Conservation (phyloP, 2,888 invertebrate genomes). For the Andrena hattorfiana region DNA sequence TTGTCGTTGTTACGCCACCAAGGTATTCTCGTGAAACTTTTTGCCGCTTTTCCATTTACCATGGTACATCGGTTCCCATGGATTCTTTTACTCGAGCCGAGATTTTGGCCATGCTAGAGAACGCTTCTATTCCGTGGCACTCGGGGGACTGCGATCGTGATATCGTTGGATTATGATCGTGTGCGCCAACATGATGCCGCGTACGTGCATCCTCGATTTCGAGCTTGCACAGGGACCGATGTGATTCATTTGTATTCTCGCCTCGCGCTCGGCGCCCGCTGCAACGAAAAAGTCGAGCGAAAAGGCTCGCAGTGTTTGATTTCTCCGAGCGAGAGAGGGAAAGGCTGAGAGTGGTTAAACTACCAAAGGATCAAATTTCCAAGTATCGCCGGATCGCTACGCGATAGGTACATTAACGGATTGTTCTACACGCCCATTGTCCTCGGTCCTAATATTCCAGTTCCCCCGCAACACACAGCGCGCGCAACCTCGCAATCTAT, state of each 20-base stretch:
- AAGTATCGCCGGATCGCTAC: too few species aligned
- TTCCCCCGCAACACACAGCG: too few species aligned
- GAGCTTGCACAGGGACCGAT: not conserved
- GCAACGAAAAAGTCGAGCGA: not conserved
- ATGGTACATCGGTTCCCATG: conserved; percentile 5
- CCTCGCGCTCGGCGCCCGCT: too few species aligned
- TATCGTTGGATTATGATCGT: conserved; percentile 22
- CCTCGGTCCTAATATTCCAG: too few species aligned
- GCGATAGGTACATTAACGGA: not conserved
- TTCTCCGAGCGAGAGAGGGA: not conserved
- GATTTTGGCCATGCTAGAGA: conserved; percentile 29
- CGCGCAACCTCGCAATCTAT: not conserved
- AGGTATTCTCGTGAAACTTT: conserved; percentile 12
- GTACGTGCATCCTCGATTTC: conserved; percentile 1
- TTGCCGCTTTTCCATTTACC: conserved; percentile 10
- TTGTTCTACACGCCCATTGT: too few species aligned
- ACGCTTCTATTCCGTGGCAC: conserved; percentile 25
- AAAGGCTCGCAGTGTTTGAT: conserved; percentile 8
- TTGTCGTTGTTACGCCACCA: conserved; percentile 2
- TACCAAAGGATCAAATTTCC: not conserved
- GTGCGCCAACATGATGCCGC: conserved; percentile 6
- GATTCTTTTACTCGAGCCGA: conserved; percentile 8
- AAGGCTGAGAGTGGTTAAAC: conserved; percentile 1
- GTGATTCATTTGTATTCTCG: conserved; percentile 30
- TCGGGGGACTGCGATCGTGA: conserved; percentile 13